Percentiles rank a stretch among this genome's conserved stretches.
These are phyloP conservation scores for Microchirus variegatus DNA, from an alignment of 2,797 vertebrate species.

Conservation along the genomic window DNA sequence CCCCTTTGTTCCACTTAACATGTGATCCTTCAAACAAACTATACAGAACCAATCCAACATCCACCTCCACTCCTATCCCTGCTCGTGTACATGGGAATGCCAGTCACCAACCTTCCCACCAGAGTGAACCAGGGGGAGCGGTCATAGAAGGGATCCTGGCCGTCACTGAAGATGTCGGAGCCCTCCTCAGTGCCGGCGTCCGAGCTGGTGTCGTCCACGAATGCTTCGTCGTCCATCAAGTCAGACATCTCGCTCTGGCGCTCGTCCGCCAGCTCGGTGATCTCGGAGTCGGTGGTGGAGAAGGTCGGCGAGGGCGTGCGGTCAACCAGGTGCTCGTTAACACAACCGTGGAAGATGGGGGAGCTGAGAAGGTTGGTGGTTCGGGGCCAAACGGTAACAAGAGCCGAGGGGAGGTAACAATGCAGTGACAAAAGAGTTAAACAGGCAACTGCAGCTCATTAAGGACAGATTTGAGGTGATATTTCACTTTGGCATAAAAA, in stretches of 20 bases:
- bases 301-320: conserved; percentile 99
- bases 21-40: background rate
- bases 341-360: conserved; percentile 98
- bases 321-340: conserved; percentile 96
- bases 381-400: conserved; percentile 40
- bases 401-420: conserved; percentile 56
- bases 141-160: conserved; percentile 99
- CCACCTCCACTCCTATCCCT: conserved; percentile 33
- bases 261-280: conserved; percentile 98
- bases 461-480: conserved; percentile 1
- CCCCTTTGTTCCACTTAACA: background rate
- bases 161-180: conserved; percentile 97
- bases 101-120: conserved; percentile 98
- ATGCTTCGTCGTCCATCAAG: conserved; percentile 95
- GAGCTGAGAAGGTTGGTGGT: conserved; percentile 82
- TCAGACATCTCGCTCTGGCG: conserved; percentile 98
- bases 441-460: conserved; percentile 17
- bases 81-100: conserved; percentile 33
- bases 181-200: conserved; percentile 97
- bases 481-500: conserved; percentile 17
- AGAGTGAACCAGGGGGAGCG: conserved; percentile 99
- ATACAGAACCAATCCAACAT: conserved; percentile 40
- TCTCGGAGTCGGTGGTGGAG: conserved; percentile 98
- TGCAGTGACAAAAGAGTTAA: conserved; percentile 47
- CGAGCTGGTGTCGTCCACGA: conserved; percentile 97